Base-by-base conservation (phyloP, 2,888 invertebrate species). In the Macropis europaea region DNA sequence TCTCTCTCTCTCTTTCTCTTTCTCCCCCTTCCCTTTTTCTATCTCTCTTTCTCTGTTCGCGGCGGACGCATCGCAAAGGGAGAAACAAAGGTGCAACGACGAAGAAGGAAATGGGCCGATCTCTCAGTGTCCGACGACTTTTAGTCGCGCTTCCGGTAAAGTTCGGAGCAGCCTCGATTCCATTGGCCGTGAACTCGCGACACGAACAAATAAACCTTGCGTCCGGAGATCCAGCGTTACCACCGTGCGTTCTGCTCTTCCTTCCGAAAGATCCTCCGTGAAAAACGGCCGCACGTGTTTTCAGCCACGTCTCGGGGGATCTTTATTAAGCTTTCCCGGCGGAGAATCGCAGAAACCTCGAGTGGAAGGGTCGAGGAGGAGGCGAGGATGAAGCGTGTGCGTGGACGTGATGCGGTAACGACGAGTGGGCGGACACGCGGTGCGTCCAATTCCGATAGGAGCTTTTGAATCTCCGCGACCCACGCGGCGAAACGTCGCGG, bases 361-460 rank as follows among this genome's bases (percentile, higher is more conserved):
- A n/a, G 59, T n/a, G 9, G 47, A 43, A 48, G n/a, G n/a, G n/a
- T 43, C 36, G 26, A 42, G 15, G 32, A 38, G 22, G 36, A 43
- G 36, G n/a, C 42, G 38, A n/a, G 53, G 50, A 24, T 47, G 38
- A 45, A 38, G 64, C 50, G 70, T 56, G 52, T 40, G 50, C 34
- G 19, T 50, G 30, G 43, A 50, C 48, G 38, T 19, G 28, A 9
- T 42, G 54, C 34, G 57, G 38, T 52, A 53, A 19, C 45, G 36
- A 30, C 32, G 40, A 71, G 77, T 72, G 76, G 76, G 77, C 77
- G 73, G 77, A 50, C 43, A 66, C 62, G 57, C 34, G 19, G 30
- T 40, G 54, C 42, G 11, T 54, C 28, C 63, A 54, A 56, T 50
- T 50, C 36, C 40, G 63, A 64, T 56, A 64, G 32, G 17, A 34